phyloP scores from a whole-genome alignment of 2,797 vertebrate species.

The Liasis olivaceus region DNA sequence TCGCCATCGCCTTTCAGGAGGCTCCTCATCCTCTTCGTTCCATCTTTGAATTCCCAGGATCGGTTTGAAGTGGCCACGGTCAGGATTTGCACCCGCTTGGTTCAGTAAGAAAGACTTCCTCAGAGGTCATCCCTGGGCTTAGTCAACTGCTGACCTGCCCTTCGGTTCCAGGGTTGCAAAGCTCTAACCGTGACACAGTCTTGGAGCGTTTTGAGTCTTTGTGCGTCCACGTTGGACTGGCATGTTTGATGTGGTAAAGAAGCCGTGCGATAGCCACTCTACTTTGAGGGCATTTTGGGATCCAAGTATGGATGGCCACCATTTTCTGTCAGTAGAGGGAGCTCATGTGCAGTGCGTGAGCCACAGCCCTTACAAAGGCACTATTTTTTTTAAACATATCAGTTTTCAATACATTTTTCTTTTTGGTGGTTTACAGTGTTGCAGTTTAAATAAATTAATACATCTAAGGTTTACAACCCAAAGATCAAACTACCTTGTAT shows the following conservation, averaged over 20 bases:
- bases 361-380: background rate
- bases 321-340: slow-evolving; percentile 35
- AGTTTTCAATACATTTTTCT: background rate
- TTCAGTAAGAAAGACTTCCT: background rate
- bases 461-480: background rate
- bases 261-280: background rate
- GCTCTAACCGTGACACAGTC: background rate
- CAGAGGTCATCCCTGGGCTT: background rate
- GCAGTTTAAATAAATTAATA: background rate
- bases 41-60: background rate
- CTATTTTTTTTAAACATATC: no score
- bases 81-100: background rate
- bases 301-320: accelerated
- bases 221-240: no score
- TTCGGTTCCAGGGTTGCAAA: no score
- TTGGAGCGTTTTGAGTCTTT: background rate
- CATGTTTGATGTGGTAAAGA: background rate
- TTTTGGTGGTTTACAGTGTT: background rate
- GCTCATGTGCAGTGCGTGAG: slow-evolving; percentile 19
- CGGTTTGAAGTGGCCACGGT: background rate
- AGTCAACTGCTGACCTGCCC: background rate
- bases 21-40: no score
- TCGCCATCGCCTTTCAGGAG: background rate
- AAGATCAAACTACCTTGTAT: background rate
- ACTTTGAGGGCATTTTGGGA: background rate